Evolutionary conservation across 2,797 vertebrate genomes (phyloP), one percentile per base, ranked within the genome.

Genomic region (Percopsis omiscomaycus): DNA sequence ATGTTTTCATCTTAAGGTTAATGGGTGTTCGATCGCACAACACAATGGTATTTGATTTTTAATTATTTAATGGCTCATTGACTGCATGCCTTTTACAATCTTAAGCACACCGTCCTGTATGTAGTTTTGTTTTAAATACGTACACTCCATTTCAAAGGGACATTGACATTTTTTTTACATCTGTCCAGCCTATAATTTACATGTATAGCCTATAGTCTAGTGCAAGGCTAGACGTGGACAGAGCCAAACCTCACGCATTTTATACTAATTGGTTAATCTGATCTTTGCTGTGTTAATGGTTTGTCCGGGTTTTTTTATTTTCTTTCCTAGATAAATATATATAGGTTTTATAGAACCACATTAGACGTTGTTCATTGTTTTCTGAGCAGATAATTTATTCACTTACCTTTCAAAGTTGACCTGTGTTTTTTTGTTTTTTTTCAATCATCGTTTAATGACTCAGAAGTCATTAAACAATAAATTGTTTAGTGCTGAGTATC

Each of bases 21-120:
- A 75, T 73, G 68, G 37, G 64, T 67, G 63, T 66, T 67, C 74
- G 52, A 64, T 61, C 76, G 75, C 32, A 29, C 78, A 77, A 64
- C 81, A 76, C 82, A 51, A 66, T n/a, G 61, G 59, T 75, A 30
- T 74, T 75, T 62, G 73, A 71, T 61, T 80, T 70, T 32, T 51
- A 73, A 77, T 70, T 69, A 75, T 88, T 78, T 82, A 79, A 83
- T 85, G 77, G 69, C 79, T 76, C 79, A 55, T 52, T 79, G 69
- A 83, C 84, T 83, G 81, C 83, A 86, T 84, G 82, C 68, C 42
- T 69, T 81, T 75, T 70, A 48, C 52, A 59, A 65, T 76, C 74
- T 73, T 55, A 47, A 67, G 68, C 12, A 59, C 74, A 69, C 71
- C 64, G 28, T 74, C 68, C 82, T 64, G 51, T 66, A 29, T 77